Percentiles rank a stretch among this genome's conserved stretches.
Evolutionary conservation across 2,113 vertebrate species (phyloP).

Genomic region (Pelusios castaneus): DNA sequence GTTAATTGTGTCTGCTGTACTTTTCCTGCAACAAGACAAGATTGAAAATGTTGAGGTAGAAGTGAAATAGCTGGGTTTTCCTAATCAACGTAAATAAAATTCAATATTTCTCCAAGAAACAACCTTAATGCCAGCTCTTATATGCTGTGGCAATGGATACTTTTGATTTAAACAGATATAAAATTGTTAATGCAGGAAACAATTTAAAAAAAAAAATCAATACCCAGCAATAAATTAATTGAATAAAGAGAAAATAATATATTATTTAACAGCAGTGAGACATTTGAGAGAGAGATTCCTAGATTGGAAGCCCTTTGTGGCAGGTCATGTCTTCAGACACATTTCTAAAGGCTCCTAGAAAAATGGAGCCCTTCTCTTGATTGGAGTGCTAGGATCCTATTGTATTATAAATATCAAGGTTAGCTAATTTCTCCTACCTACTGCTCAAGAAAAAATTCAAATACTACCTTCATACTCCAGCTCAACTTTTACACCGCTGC

Average conservation of each 20-base stretch:
- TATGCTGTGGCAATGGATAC: not conserved
- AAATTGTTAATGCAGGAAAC: not conserved
- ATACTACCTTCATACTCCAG: not conserved
- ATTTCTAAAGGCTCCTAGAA: not conserved
- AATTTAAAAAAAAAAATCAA: not conserved
- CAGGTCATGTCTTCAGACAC: not conserved
- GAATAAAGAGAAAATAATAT: not conserved
- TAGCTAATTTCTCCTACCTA: not conserved
- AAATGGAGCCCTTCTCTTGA: not conserved
- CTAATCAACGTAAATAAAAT: not conserved
- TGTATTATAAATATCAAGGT: not conserved
- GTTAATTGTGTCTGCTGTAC: not conserved
- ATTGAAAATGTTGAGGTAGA: constrained; percentile 10
- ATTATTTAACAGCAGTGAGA: not conserved
- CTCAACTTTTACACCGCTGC: not conserved
- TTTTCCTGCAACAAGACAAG: constrained; percentile 12
- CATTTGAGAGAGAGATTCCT: not conserved
- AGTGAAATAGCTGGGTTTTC: not conserved
- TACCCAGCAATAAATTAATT: not conserved
- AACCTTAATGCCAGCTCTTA: not conserved
- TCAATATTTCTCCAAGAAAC: not conserved
- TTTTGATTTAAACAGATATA: not conserved
- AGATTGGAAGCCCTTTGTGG: not conserved
- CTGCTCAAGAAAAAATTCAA: not conserved
- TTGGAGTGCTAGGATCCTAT: not conserved